Base-by-base conservation (phyloP, 2,797 vertebrate genomes). In the Onychomys leucogaster region DNA sequence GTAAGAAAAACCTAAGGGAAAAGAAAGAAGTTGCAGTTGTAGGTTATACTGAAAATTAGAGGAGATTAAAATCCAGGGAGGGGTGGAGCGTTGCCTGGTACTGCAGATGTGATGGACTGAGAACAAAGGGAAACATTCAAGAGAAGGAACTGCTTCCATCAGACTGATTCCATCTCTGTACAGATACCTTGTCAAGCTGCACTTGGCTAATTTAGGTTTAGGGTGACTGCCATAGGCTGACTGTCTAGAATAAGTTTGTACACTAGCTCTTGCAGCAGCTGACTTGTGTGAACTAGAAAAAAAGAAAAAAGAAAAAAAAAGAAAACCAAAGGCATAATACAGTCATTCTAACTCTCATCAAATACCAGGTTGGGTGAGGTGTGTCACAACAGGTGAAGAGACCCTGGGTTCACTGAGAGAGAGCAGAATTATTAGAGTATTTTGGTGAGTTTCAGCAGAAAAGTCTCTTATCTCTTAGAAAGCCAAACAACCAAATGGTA, bases 1-100 rank as follows among this genome's bases (percentile, higher is more conserved):
- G 61, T 67, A 92, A 92, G 43, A 89, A 34, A 95, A 89, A 78
- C 23, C n/a, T 69, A 92, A 78, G n/a, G 67, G 67, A n/a, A 14
- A 86, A 94, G 85, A 91, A 90, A 92, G 7, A 27, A 90, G 94
- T 2, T 55, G 41, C 69, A 57, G 69, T 55, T 69, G 11, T 71
- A 27, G 41, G 3, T 86, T 75, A 80, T 11, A 86, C 82, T 37
- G 9, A 5, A 84, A 84, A 8, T 21, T 73, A 94, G 90, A 86
- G 46, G 14, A 90, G 59, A 41, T 43, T 25, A 75, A 41, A 90
- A 29, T 46, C 52, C 34, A 65, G 65, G 49, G 13, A 49, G 29
- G 69, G 19, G 6, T 29, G 8, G 17, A 37, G 29, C 1, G 41
- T 85, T 52, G 32, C 19, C 29, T 2, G 13, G 0, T 65, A 89